These are phyloP conservation scores for Trogon surrucura DNA, from an alignment of 2,113 vertebrate species.

Conservation along the genomic window DNA sequence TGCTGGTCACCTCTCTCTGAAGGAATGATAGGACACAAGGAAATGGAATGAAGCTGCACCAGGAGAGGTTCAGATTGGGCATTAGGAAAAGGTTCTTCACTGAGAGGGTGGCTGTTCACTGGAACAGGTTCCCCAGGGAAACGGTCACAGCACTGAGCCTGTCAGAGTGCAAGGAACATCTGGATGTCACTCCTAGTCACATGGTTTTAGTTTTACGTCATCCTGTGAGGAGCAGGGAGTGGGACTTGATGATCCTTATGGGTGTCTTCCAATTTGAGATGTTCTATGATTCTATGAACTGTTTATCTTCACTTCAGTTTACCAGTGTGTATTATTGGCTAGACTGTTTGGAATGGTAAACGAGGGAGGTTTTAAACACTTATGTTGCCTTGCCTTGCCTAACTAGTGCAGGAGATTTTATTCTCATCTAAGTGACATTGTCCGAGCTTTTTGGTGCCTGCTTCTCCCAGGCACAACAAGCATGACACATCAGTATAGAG, in stretches of 20 bases:
- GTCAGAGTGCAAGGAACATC: not conserved
- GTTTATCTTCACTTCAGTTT: not conserved
- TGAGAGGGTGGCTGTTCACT: accelerated
- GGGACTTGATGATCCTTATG: accelerated
- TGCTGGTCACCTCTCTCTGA: not conserved
- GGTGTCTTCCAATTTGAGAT: not conserved
- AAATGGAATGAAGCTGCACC: not conserved
- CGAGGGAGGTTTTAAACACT: not conserved
- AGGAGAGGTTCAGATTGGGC: not conserved
- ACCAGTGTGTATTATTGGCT: not conserved
- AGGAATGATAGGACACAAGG: not conserved
- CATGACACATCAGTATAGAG: not conserved
- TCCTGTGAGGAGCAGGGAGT: not conserved
- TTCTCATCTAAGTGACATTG: not conserved
- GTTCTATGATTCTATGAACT: not conserved
- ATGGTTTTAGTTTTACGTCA: not conserved
- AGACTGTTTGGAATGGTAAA: not conserved
- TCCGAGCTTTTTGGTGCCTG: not conserved
- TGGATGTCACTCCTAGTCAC: no score
- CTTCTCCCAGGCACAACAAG: not conserved
- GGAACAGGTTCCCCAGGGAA: not conserved
- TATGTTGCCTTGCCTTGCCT: not conserved
- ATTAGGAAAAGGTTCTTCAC: not conserved
- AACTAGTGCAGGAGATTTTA: not conserved
- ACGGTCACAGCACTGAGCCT: not conserved